Evolutionary conservation across 2,113 vertebrate species (phyloP).

Genomic region (Semnornis frantzii): DNA sequence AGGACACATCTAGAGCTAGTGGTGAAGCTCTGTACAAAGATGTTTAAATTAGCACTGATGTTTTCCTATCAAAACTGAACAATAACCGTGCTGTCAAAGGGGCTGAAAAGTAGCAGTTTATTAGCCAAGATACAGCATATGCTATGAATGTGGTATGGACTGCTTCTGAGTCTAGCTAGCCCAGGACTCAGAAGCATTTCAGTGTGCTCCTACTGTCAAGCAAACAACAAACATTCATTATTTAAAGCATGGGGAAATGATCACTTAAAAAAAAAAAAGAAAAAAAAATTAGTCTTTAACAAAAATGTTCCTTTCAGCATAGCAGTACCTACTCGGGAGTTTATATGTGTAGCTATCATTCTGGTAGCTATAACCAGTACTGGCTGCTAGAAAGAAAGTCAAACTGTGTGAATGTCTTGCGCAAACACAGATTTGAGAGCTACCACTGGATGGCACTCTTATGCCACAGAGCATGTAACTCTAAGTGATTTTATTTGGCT

Average conservation of each 20-base stretch:
- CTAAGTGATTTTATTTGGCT: neutral
- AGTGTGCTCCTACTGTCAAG: neutral
- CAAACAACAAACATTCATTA: neutral
- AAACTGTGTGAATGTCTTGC: neutral
- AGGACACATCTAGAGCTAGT: neutral
- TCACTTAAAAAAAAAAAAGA: neutral
- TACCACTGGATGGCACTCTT: constrained; percentile 58
- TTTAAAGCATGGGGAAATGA: neutral
- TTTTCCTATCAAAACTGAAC: neutral
- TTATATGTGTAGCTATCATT: neutral
- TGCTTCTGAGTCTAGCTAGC: neutral
- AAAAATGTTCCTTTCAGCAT: neutral
- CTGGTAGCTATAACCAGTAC: neutral
- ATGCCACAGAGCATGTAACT: neutral
- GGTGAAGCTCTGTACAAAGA: neutral
- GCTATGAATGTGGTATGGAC: rapidly evolving
- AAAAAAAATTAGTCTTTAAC: neutral
- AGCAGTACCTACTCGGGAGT: neutral
- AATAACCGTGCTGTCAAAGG: neutral
- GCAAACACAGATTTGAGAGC: neutral
- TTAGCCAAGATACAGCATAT: rapidly evolving
- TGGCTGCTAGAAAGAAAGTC: neutral
- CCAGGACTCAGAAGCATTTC: neutral
- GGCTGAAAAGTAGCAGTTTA: neutral
- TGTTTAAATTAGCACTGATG: neutral